These are phyloP conservation scores for Thymelicus lineola DNA, from an alignment of 2,888 invertebrate genomes.

Conservation along the genomic window DNA sequence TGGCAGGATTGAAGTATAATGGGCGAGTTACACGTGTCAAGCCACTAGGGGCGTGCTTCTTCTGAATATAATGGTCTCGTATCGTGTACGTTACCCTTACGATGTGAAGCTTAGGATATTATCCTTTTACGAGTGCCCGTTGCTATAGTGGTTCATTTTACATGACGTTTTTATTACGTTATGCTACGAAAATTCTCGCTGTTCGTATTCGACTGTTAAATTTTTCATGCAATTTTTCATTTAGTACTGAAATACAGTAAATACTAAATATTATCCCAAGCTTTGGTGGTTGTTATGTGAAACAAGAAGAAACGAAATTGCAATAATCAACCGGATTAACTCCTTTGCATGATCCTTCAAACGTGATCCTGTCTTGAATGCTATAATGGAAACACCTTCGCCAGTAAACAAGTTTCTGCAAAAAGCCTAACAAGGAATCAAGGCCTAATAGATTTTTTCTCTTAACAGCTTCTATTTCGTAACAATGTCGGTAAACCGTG, in stretches of 20 bases:
- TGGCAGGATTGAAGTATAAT: slow-evolving; percentile 36
- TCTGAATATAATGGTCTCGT: slow-evolving; percentile 33
- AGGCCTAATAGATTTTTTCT: too few species aligned
- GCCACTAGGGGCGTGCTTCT: slow-evolving; percentile 31
- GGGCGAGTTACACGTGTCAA: slow-evolving; percentile 37
- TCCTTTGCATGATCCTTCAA: too few species aligned
- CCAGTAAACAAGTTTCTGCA: too few species aligned
- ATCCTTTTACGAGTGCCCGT: slow-evolving; percentile 29
- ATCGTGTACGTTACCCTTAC: slow-evolving; percentile 30
- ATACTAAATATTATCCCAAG: too few species aligned
- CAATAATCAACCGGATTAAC: too few species aligned
- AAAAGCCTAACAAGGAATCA: too few species aligned
- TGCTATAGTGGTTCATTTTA: slow-evolving; percentile 20
- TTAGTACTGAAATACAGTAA: too few species aligned
- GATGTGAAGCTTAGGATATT: slow-evolving; percentile 26
- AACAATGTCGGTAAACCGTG: neutral
- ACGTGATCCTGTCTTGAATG: too few species aligned
- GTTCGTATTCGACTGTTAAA: neutral
- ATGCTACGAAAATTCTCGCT: neutral
- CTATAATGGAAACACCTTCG: too few species aligned
- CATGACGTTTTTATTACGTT: slow-evolving; percentile 14
- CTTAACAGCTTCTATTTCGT: neutral
- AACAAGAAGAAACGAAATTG: too few species aligned
- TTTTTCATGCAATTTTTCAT: neutral
- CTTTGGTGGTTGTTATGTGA: too few species aligned